Base-by-base conservation (phyloP, 2,113 vertebrate genomes). In the Corvus hawaiiensis region DNA sequence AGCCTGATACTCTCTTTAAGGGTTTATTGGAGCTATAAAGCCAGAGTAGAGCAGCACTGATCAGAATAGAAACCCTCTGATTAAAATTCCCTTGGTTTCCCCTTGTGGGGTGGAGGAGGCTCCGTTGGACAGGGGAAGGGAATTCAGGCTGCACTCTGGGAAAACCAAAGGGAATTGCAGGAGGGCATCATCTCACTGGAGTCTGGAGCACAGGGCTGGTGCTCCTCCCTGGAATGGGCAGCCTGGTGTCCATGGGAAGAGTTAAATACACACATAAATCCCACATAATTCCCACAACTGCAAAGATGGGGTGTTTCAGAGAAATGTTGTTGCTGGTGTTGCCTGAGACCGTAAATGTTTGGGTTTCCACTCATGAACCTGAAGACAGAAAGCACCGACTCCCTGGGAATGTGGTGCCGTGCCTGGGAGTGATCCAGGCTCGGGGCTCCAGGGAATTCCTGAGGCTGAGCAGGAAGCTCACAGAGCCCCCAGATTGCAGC, bases 21-120 rank as follows among this genome's bases (percentile, higher is more conserved):
- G 64, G 86, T 73, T 96, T 95, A 93, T 84, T 96, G 91, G 87
- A 84, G 52, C 95, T 89, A 22, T 75, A 79, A 92, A 96, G 81
- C 21, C 8, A 14, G 79, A 62, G 84, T 20, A n/a, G 79, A 56
- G 48, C 75, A 16, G 92, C 81, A 72, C 87, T 46, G 93, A 97
- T 62, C 39, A 41, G 93, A 96, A 96, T 69, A 66, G 94, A 84
- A 97, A 92, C 59, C 55, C 64, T 75, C 89, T 92, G 82, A 93
- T 97, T 97, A 86, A 94, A 71, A 89, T 84, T 85, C 89, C 27
- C 35, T 72, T n/a, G 63, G 55, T 52, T 87, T 76, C 61, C 52
- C 74, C 66, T 82, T 24, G 49, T 11, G 6, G 24, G 69, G 43
- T 43, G 63, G 46, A 69, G 74, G 73, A 80, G 43, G 41, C 44